Evolutionary conservation across 2,888 invertebrate species (phyloP), one percentile per base, ranked within the genome.

Genomic region (Mantis religiosa): DNA sequence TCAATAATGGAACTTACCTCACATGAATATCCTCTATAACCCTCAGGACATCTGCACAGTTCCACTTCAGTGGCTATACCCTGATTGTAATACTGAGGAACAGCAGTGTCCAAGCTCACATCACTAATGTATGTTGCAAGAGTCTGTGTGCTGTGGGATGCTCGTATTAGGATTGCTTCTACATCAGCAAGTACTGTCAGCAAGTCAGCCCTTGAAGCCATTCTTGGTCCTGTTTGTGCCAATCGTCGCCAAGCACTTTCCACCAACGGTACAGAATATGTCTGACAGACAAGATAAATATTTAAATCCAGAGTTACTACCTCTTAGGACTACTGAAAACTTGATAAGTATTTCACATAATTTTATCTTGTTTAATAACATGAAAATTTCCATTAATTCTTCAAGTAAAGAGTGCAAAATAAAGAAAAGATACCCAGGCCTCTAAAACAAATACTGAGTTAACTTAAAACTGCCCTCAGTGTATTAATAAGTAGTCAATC

Each of bases 21-120:
- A 92, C 98, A 98, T 88, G 98, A 98, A 0, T 96, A 95, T 88
- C 98, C 98, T 15, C 94, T 93, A 92, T 98, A 98, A 1, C 97
- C 98, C 0, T 93, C 92, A 0, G 98, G 98, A 92, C 98, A 98
- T 87, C 95, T 94, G 92, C 99, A 99, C 84, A 96, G 95, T 94
- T 99, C 99, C 87, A 99, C 96, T 89, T 96, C 96, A 6, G 94
- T 95, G 1, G 98, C 98, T 83, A 94, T 94, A 14, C 94, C 94
- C 91, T 94, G 95, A 2, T 94, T 94, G 71, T 96, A 95, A 85
- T 95, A 94, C 86, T 95, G 95, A 82, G 95, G 95, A 0, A 96
- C 95, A 0, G 98, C 97, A 3, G 97, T 97, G 91, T 99, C 98
- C 93, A 99, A 95, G 30, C 96, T 95, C 0, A 99, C 96, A 92